phyloP scores from a whole-genome alignment of 2,113 vertebrate species.

The Podilymbus podiceps region DNA sequence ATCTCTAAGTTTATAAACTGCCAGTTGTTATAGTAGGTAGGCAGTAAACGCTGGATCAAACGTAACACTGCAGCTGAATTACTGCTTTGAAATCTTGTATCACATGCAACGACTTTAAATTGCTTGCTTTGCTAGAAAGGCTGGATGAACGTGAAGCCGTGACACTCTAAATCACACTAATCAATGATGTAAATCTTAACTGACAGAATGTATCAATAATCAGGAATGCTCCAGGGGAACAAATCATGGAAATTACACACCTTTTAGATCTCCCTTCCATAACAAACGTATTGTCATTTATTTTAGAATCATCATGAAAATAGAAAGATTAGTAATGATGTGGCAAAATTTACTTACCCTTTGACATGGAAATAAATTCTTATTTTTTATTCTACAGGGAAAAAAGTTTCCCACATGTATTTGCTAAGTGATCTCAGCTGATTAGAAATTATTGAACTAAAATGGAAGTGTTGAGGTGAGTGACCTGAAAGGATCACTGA shows the following conservation, averaged over 20 bases:
- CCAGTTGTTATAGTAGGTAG: constrained; percentile 6
- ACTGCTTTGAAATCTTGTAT: constrained; percentile 43
- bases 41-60: constrained; percentile 46
- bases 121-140: constrained; percentile 44
- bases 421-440: not conserved
- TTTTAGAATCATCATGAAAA: not conserved
- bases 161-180: constrained; percentile 41
- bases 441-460: not conserved
- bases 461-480: not conserved
- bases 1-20: constrained; percentile 37
- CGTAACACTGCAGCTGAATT: constrained; percentile 35
- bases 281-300: not conserved
- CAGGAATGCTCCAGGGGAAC: not conserved
- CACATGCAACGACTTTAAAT: constrained; percentile 18
- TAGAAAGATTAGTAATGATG: not conserved
- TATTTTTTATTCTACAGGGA: not conserved
- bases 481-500: not conserved
- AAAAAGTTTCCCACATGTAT: not conserved
- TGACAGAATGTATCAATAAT: constrained; percentile 43
- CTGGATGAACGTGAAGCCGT: not conserved
- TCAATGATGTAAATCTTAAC: constrained; percentile 55
- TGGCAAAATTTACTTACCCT: not conserved
- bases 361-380: not conserved
- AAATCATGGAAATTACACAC: not conserved
- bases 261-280: not conserved